These are phyloP conservation scores for Eristalinus sepulchralis DNA, from an alignment of 2,888 invertebrate genomes.

Conservation along the genomic window DNA sequence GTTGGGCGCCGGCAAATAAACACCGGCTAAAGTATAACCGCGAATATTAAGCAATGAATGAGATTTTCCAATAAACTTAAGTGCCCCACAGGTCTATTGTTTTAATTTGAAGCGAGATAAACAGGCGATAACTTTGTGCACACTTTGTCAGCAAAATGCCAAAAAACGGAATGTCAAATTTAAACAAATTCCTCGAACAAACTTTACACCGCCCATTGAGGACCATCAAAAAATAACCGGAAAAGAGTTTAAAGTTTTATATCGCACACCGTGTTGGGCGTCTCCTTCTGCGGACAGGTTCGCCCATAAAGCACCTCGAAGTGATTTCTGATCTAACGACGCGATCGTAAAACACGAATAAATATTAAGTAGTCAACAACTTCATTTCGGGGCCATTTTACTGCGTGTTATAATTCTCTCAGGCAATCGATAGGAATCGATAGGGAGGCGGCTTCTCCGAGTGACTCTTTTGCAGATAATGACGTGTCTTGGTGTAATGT, in stretches of 20 bases:
- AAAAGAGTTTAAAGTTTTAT: not conserved
- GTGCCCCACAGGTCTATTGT: not conserved
- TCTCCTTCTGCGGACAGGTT: not conserved
- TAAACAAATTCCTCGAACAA: too few relatives aligned
- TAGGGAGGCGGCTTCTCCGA: not conserved
- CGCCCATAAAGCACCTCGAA: not conserved
- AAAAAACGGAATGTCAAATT: not conserved
- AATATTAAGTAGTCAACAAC: not conserved
- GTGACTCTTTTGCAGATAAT: not conserved
- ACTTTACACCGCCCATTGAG: not conserved
- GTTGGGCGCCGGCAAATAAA: not conserved
- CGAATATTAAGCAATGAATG: not conserved
- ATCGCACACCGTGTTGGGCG: not conserved
- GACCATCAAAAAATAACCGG: not conserved
- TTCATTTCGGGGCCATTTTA: not conserved
- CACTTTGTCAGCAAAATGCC: not conserved
- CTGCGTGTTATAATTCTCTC: not conserved
- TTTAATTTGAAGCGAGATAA: not conserved
- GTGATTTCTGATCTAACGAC: not conserved
- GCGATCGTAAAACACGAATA: not conserved
- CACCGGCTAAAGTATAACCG: not conserved
- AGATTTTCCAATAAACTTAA: not conserved
- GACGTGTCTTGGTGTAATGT: not conserved
- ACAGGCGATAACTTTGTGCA: not conserved
- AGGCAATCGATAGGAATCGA: not conserved